Percentiles rank a stretch among this genome's conserved stretches.
phyloP scores from a whole-genome alignment of 2,888 invertebrate species.

The Ectemnius cavifrons region DNA sequence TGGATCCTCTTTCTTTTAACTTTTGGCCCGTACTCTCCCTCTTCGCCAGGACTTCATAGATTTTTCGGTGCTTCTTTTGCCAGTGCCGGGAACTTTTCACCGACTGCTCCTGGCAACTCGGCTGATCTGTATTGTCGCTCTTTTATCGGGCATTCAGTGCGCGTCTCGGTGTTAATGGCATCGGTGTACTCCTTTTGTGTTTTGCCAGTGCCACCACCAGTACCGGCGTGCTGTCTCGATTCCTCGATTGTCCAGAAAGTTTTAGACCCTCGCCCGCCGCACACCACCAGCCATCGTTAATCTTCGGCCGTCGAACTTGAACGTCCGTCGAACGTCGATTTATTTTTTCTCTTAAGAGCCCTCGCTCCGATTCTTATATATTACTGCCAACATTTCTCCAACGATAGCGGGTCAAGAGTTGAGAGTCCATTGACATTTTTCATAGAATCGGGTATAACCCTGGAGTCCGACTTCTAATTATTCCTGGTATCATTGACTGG shows the following conservation, averaged over 20 bases:
- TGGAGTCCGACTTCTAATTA: not conserved
- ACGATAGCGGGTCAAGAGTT: not conserved
- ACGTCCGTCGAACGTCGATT: constrained; percentile 25
- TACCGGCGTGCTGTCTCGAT: constrained; percentile 13
- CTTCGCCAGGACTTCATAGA: not conserved
- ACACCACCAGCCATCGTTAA: constrained; percentile 22
- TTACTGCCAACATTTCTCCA: not conserved
- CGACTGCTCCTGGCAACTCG: constrained; percentile 7
- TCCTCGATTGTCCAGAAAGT: constrained; percentile 38
- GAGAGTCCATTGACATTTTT: not conserved
- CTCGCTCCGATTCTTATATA: constrained; percentile 6
- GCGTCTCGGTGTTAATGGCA: constrained; percentile 29
- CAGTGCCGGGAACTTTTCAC: not conserved
- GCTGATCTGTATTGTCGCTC: constrained; percentile 2
- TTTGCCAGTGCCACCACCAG: constrained; percentile 6
- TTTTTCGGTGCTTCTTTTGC: not conserved
- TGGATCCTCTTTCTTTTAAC: not conserved
- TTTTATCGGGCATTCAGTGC: constrained; percentile 17
- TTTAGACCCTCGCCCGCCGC: constrained; percentile 19
- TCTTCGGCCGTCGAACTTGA: constrained; percentile 7
- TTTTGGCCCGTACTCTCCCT: constrained; percentile 5
- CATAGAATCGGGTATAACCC: not conserved
- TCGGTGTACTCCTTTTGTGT: constrained; percentile 25
- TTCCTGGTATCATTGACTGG: not conserved
- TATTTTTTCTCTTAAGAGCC: constrained; percentile 9